Evolutionary conservation across 1,140 invertebrate genomes (phyloP).

Genomic region (Aphelinus atriplicis): DNA sequence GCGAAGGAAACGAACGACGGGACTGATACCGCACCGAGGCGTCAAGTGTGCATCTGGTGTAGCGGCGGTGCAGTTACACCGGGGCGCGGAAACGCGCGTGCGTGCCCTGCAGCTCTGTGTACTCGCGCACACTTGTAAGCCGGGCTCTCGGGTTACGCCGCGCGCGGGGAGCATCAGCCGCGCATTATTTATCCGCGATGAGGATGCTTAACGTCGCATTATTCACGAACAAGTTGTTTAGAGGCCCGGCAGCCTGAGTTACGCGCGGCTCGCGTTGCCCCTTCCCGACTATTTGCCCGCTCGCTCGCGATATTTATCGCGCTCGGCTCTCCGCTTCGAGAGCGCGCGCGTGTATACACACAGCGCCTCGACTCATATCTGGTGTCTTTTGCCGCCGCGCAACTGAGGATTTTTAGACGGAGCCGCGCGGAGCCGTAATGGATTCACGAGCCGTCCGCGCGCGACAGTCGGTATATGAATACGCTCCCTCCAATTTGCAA

Average conservation of each 20-base stretch:
- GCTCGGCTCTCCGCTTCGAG: neutral
- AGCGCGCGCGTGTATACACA: neutral
- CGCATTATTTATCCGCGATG: slow-evolving; percentile 28
- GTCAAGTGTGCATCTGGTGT: too few species aligned
- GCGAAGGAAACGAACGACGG: too few species aligned
- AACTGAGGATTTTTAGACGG: neutral
- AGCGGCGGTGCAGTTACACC: too few species aligned
- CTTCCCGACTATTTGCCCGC: neutral
- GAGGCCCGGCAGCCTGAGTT: slow-evolving; percentile 16
- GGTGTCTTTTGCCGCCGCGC: neutral
- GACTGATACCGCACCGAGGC: too few species aligned
- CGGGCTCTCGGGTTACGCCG: slow-evolving; percentile 7
- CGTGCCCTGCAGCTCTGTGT: too few species aligned
- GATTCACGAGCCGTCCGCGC: too few species aligned
- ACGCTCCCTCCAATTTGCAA: too few species aligned
- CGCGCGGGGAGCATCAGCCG: slow-evolving; percentile 16
- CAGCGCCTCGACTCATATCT: neutral
- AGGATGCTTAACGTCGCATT: slow-evolving; percentile 34
- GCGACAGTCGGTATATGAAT: too few species aligned
- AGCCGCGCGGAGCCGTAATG: too few species aligned
- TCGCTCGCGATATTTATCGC: slow-evolving; percentile 16
- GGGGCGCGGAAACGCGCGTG: slow-evolving; percentile 1
- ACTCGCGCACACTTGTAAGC: slow-evolving; percentile 8
- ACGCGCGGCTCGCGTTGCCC: slow-evolving; percentile 23
- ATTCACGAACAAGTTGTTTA: slow-evolving; percentile 38